Evolutionary conservation across 2,113 vertebrate species (phyloP).

Genomic region (Struthio camelus): DNA sequence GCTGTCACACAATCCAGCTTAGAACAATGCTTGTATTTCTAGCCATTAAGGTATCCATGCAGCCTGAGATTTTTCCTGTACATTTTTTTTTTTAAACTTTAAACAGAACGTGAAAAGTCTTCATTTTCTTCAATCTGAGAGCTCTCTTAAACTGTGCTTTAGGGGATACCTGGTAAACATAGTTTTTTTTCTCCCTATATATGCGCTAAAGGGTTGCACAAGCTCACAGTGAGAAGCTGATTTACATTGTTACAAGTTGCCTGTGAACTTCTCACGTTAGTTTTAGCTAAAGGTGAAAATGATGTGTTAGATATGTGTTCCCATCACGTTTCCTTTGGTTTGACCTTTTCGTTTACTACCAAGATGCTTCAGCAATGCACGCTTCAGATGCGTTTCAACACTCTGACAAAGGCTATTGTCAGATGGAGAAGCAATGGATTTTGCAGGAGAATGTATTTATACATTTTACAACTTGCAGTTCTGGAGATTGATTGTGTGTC

Average conservation of each 20-base stretch:
- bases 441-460: background rate
- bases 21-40: background rate
- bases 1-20: background rate
- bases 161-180: background rate
- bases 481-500: background rate
- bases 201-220: background rate
- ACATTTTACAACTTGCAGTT: background rate
- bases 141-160: background rate
- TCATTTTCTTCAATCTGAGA: background rate
- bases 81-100: background rate
- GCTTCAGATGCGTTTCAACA: background rate
- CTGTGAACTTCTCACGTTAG: fast-evolving
- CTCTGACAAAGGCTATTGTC: background rate
- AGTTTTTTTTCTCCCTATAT: background rate
- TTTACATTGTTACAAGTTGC: background rate
- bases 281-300: background rate
- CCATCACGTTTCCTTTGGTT: background rate
- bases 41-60: background rate
- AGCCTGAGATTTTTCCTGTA: background rate
- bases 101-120: background rate
- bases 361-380: background rate
- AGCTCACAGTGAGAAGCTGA: background rate
- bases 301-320: background rate
- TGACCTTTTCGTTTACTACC: background rate
- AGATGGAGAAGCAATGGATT: background rate